Percentiles rank a stretch among this genome's conserved stretches.
phyloP scores from a whole-genome alignment of 2,888 invertebrate genomes.

The Conistra vaccinii region DNA sequence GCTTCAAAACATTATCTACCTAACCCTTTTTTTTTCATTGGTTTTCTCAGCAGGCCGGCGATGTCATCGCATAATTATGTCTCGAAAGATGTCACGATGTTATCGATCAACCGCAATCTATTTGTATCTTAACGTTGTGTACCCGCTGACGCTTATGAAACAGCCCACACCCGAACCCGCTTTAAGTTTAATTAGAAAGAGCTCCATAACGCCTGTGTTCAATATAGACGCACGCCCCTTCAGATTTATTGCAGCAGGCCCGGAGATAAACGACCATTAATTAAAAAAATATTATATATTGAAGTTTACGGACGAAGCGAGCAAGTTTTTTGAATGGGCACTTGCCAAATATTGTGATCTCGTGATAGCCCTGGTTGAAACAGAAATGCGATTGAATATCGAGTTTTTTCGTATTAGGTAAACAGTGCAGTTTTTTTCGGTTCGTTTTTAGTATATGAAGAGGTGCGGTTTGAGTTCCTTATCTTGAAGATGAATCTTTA shows the following conservation, averaged over 20 bases:
- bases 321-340: constrained; percentile 55
- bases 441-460: background rate
- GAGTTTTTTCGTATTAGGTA: constrained; percentile 17
- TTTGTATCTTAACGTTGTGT: no score
- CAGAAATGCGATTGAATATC: constrained; percentile 26
- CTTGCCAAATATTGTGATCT: constrained; percentile 63
- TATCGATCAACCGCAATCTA: no score
- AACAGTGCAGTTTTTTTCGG: constrained; percentile 23
- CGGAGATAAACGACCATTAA: constrained; percentile 89
- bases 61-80: no score
- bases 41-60: no score
- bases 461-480: constrained; percentile 6
- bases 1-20: no score
- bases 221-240: constrained; percentile 86
- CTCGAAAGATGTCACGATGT: no score
- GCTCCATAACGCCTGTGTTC: constrained; percentile 87
- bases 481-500: constrained; percentile 15
- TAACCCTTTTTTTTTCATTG: no score
- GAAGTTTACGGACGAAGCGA: constrained; percentile 63
- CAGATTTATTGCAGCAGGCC: constrained; percentile 87
- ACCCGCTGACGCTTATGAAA: constrained; percentile 47
- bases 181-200: constrained; percentile 89
- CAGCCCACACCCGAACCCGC: constrained; percentile 68
- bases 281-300: constrained; percentile 88
- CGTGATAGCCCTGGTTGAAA: constrained; percentile 35